Conservation (phyloP, 2,113 vertebrate species). For the Rhodinocichla rosea region DNA sequence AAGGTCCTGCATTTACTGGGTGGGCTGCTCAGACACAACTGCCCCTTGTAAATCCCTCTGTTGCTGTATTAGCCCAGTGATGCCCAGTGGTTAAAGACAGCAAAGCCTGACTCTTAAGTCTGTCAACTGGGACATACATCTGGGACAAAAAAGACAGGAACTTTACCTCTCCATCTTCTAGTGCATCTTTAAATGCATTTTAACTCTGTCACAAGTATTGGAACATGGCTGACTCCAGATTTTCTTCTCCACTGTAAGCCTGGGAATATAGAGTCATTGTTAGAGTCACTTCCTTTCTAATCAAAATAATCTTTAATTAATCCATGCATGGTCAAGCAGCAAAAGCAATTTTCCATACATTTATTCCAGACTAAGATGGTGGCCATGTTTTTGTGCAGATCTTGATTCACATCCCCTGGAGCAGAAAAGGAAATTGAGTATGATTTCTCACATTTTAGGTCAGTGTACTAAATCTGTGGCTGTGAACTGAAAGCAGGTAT, state of each 20-base stretch:
- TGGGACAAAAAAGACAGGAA: neutral
- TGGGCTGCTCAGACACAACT: neutral
- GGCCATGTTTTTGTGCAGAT: neutral
- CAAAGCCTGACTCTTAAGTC: neutral
- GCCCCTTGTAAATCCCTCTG: neutral
- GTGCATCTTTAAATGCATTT: neutral
- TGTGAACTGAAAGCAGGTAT: neutral
- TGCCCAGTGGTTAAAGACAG: neutral
- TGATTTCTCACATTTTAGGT: neutral
- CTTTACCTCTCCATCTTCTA: neutral
- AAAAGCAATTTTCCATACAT: neutral
- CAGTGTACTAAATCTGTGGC: neutral
- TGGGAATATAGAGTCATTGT: rapidly evolving
- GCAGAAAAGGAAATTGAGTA: neutral
- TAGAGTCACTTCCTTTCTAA: neutral
- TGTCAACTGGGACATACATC: neutral
- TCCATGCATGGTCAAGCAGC: neutral
- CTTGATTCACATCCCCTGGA: neutral
- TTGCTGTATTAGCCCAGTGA: neutral
- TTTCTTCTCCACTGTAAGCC: neutral
- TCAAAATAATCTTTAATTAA: neutral
- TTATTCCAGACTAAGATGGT: neutral
- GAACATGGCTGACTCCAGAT: neutral
- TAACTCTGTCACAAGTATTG: neutral
- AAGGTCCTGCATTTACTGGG: rapidly evolving